phyloP scores from a whole-genome alignment of 2,888 invertebrate genomes.

The Caenorhabditis uteleia region DNA sequence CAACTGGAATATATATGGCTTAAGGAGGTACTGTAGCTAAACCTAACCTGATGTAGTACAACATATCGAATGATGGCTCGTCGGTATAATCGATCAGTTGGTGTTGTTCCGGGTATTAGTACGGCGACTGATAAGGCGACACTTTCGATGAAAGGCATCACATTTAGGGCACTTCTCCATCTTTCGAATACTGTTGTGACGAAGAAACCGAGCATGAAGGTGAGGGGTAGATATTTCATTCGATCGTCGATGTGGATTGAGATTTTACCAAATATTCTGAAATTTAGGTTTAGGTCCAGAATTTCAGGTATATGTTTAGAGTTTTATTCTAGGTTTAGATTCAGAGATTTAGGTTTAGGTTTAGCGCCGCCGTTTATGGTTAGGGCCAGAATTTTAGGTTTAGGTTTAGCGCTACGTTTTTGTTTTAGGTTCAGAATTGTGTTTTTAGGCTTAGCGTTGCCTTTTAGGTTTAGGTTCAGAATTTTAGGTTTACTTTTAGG shows the following conservation, averaged over 20 bases:
- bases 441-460: too few relatives aligned
- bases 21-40: background rate
- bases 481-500: too few relatives aligned
- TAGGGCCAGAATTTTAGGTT: too few relatives aligned
- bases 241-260: slow-evolving; percentile 44
- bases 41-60: slow-evolving; percentile 42
- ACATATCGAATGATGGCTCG: slow-evolving; percentile 46
- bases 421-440: too few relatives aligned
- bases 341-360: background rate
- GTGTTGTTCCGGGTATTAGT: slow-evolving; percentile 39
- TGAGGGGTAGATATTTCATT: slow-evolving; percentile 53
- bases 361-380: too few relatives aligned
- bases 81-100: slow-evolving; percentile 35
- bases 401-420: too few relatives aligned
- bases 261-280: slow-evolving; percentile 45
- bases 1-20: slow-evolving; percentile 23
- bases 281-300: background rate
- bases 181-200: slow-evolving; percentile 56
- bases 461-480: too few relatives aligned
- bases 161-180: slow-evolving; percentile 46
- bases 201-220: slow-evolving; percentile 61
- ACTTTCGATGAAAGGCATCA: slow-evolving; percentile 50
- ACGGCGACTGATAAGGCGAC: slow-evolving; percentile 44
- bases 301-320: background rate
- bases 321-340: background rate